Evolutionary conservation across 2,888 invertebrate species (phyloP).

Genomic region (Schrankia costaestrigalis): DNA sequence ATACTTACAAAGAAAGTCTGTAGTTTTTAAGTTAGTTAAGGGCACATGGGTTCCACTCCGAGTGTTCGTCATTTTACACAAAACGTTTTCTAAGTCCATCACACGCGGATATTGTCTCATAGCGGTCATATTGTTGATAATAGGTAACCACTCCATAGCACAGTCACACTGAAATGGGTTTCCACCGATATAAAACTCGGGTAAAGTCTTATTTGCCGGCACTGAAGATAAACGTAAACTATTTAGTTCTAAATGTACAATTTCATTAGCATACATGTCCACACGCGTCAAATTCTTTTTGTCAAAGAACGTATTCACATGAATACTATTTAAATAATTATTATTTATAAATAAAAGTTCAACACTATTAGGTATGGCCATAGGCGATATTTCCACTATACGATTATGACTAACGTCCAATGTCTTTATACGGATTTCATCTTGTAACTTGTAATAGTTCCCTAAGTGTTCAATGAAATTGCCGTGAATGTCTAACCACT

Average conservation of each 20-base stretch:
- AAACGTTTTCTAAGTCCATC: conserved; percentile 93
- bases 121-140: conserved; percentile 91
- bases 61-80: conserved; percentile 92
- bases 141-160: conserved; percentile 96
- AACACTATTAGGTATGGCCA: conserved; percentile 93
- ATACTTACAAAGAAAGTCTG: conserved; percentile 95
- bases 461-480: conserved; percentile 93
- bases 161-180: conserved; percentile 98
- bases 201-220: conserved; percentile 86
- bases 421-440: conserved; percentile 89
- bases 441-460: conserved; percentile 93
- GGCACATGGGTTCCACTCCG: conserved; percentile 90
- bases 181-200: conserved; percentile 94
- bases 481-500: conserved; percentile 94
- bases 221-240: conserved; percentile 89
- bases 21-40: conserved; percentile 87
- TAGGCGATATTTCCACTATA: conserved; percentile 89
- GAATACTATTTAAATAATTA: conserved; percentile 90
- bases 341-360: conserved; percentile 94
- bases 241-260: conserved; percentile 90
- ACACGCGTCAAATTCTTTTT: conserved; percentile 92
- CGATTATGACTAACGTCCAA: conserved; percentile 95
- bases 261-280: conserved; percentile 93
- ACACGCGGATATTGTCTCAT: conserved; percentile 92
- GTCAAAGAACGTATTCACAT: conserved; percentile 92